Percentiles rank a stretch among this genome's conserved stretches.
Conservation (phyloP, 92 coral and sea anemone species). For the Hydrozoanthus gracilis region DNA sequence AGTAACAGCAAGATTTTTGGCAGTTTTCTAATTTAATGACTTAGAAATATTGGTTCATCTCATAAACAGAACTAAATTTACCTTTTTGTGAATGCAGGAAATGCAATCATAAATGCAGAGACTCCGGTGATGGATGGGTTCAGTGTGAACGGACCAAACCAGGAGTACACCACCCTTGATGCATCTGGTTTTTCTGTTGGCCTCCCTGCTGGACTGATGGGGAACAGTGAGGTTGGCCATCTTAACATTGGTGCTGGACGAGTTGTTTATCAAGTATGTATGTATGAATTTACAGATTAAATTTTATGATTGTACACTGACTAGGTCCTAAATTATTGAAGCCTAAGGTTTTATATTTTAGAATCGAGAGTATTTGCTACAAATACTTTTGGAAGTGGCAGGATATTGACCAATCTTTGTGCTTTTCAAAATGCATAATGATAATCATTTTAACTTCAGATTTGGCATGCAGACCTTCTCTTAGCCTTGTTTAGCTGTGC, state of each 20-base stretch:
- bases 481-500: too few relatives aligned
- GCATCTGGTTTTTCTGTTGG: constrained; percentile 98
- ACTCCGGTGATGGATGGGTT: constrained; percentile 97
- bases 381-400: too few relatives aligned
- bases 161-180: constrained; percentile 90
- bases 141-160: constrained; percentile 67
- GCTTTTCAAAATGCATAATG: too few relatives aligned
- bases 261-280: constrained; percentile 84
- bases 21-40: neutral
- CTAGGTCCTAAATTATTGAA: neutral
- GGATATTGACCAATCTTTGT: too few relatives aligned
- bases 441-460: too few relatives aligned
- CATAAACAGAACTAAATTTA: neutral
- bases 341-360: too few relatives aligned
- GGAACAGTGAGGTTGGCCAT: constrained; percentile 98
- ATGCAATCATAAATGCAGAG: constrained; percentile 89
- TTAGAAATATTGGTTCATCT: neutral
- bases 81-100: constrained; percentile 57
- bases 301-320: too few relatives aligned
- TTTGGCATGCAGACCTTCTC: too few relatives aligned
- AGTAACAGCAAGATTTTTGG: too few relatives aligned
- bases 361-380: too few relatives aligned
- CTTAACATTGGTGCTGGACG: constrained; percentile 98
- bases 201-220: constrained; percentile 96
- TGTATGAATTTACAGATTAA: too few relatives aligned